These are phyloP conservation scores for Coremacera marginata DNA, from an alignment of 2,888 invertebrate species.

Conservation along the genomic window DNA sequence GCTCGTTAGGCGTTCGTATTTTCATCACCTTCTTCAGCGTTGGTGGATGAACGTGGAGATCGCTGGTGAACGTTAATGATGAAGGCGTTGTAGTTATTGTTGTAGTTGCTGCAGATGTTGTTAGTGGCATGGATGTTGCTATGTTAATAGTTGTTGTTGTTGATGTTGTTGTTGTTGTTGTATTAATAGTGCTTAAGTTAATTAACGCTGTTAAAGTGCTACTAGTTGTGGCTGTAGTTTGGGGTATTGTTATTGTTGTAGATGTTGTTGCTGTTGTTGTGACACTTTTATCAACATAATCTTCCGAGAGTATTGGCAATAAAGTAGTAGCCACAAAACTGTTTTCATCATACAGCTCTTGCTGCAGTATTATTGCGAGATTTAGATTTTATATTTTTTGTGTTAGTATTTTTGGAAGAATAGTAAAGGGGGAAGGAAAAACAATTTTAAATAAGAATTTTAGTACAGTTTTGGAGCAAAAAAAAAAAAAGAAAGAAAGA, in stretches of 20 bases:
- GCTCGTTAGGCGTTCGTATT: slow-evolving; percentile 28
- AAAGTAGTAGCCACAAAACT: slow-evolving; percentile 40
- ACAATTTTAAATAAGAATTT: not conserved
- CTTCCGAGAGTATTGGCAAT: slow-evolving; percentile 45
- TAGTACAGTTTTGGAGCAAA: not conserved
- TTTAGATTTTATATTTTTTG: slow-evolving; percentile 38
- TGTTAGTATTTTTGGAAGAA: slow-evolving; percentile 35
- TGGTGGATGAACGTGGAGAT: not conserved
- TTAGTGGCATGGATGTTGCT: slow-evolving; percentile 30
- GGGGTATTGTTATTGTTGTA: slow-evolving; percentile 27
- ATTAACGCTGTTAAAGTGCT: slow-evolving; percentile 38
- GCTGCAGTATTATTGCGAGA: slow-evolving; percentile 17
- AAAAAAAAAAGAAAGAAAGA: not conserved
- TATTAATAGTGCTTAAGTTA: slow-evolving; percentile 40
- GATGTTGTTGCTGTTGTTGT: slow-evolving; percentile 24
- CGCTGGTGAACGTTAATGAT: slow-evolving; percentile 8
- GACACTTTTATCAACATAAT: slow-evolving; percentile 21
- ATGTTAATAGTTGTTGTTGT: slow-evolving; percentile 17
- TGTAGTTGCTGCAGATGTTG: slow-evolving; percentile 26
- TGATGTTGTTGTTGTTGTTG: slow-evolving; percentile 40
- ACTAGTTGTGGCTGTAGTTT: slow-evolving; percentile 9
- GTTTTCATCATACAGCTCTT: slow-evolving; percentile 42
- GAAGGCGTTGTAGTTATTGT: slow-evolving; percentile 23
- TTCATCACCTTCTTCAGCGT: slow-evolving; percentile 37
- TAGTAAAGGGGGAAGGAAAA: not conserved